Evolutionary conservation across 30 jellyfish, hydroid and myxozoan species (phyloP).

Genomic region (Haliclystus octoradiatus): DNA sequence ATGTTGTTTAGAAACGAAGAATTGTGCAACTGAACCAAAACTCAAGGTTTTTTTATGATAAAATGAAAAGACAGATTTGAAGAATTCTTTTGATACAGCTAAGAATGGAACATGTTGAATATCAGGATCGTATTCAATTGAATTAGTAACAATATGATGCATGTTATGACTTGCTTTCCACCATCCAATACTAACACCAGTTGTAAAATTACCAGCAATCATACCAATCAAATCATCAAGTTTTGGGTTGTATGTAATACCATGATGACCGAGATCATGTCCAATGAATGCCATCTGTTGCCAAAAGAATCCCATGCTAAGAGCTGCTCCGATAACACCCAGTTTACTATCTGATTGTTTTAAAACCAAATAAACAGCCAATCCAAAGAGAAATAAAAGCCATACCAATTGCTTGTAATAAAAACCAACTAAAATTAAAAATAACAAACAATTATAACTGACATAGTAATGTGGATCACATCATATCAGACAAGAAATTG

Average conservation of each 20-base stretch:
- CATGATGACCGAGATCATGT: constrained; percentile 95
- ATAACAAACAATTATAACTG: neutral
- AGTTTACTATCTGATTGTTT: constrained; percentile 18
- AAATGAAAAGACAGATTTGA: constrained; percentile 56
- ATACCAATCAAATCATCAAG: constrained; percentile 55
- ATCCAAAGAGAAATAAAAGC: constrained; percentile 25
- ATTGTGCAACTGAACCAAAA: constrained; percentile 44
- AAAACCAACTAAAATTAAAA: constrained; percentile 44
- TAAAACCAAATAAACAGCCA: constrained; percentile 13
- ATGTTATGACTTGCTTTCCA: constrained; percentile 86
- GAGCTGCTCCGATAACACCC: constrained; percentile 39
- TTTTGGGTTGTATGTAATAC: constrained; percentile 55
- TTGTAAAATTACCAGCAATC: constrained; percentile 60
- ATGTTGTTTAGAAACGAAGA: constrained; percentile 63
- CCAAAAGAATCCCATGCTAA: constrained; percentile 77
- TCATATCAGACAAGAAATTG: too few relatives aligned
- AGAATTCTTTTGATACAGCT: constrained; percentile 69
- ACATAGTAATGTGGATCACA: neutral
- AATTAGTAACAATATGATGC: constrained; percentile 84
- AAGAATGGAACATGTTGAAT: constrained; percentile 85
- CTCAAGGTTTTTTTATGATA: constrained; percentile 52
- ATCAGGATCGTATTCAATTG: constrained; percentile 83
- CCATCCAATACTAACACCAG: constrained; percentile 93
- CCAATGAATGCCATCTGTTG: constrained; percentile 97
- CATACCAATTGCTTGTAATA: constrained; percentile 30